Percentiles rank a stretch among this genome's conserved stretches.
phyloP scores from a whole-genome alignment of 2,888 invertebrate species.

The Ernsta delagoae region DNA sequence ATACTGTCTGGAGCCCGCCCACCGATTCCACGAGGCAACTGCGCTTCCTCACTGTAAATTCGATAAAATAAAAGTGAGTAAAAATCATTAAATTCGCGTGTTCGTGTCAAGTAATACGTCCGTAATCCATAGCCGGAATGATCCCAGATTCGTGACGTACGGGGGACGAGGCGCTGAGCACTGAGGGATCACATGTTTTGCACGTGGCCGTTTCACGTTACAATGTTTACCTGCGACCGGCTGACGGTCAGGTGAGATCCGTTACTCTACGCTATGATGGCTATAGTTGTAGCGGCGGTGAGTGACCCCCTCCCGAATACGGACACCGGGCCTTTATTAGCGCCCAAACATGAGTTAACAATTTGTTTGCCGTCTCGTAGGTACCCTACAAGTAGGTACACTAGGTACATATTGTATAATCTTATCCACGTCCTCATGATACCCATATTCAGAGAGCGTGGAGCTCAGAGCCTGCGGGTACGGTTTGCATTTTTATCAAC shows the following conservation, averaged over 20 bases:
- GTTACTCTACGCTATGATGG: slow-evolving; percentile 51
- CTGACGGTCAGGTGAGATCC: slow-evolving; percentile 74
- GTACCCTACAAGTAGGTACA: slow-evolving; percentile 19
- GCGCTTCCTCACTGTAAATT: slow-evolving; percentile 82
- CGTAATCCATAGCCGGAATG: slow-evolving; percentile 19
- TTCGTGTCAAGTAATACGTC: slow-evolving; percentile 54
- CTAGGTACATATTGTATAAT: slow-evolving; percentile 10
- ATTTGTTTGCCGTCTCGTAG: slow-evolving; percentile 36
- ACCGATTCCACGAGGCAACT: slow-evolving; percentile 78
- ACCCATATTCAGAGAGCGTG: slow-evolving; percentile 70
- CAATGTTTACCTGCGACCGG: slow-evolving; percentile 81
- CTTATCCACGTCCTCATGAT: slow-evolving; percentile 46
- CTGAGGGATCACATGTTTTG: slow-evolving; percentile 62
- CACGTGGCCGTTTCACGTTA: slow-evolving; percentile 81
- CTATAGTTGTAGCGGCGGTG: slow-evolving; percentile 42
- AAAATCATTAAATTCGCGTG: slow-evolving; percentile 77
- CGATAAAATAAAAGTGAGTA: slow-evolving; percentile 81
- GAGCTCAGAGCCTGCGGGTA: slow-evolving; percentile 66
- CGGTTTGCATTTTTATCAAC: slow-evolving; percentile 83
- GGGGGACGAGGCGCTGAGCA: not conserved
- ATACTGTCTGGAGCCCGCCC: slow-evolving; percentile 83
- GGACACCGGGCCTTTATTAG: slow-evolving; percentile 48
- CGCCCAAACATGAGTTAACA: slow-evolving; percentile 43
- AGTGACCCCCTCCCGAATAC: slow-evolving; percentile 42
- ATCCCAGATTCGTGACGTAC: slow-evolving; percentile 5